phyloP scores from a whole-genome alignment of 2,888 invertebrate genomes.

The Trichopria drosophilae region DNA sequence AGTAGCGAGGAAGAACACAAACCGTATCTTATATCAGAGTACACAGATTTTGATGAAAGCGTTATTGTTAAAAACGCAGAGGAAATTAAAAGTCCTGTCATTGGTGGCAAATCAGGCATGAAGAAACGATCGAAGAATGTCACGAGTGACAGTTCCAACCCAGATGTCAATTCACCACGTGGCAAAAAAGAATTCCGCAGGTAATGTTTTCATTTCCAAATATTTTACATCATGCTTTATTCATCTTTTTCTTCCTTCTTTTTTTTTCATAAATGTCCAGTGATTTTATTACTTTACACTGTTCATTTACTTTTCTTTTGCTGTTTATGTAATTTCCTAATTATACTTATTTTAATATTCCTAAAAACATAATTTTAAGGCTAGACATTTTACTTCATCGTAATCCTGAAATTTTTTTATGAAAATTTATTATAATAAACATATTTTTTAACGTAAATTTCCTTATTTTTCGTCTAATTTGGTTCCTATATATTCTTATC shows the following conservation, averaged over 20 bases:
- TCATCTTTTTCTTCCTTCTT: neutral
- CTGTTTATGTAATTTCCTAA: no score
- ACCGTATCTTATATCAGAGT: slow-evolving; percentile 44
- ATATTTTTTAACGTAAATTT: no score
- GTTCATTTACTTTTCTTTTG: no score
- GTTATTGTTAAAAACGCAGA: slow-evolving; percentile 63
- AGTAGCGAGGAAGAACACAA: slow-evolving; percentile 46
- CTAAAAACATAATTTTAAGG: no score
- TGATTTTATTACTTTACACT: no score
- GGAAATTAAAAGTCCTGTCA: slow-evolving; percentile 63
- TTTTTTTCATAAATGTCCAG: neutral
- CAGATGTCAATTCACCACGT: slow-evolving; percentile 41
- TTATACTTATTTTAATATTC: no score
- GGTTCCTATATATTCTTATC: no score
- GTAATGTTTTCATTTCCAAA: neutral
- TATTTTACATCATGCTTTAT: neutral
- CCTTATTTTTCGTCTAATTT: no score
- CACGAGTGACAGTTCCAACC: slow-evolving; percentile 18
- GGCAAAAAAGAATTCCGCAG: slow-evolving; percentile 10
- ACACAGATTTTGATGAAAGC: slow-evolving; percentile 62
- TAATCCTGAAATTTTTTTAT: no score
- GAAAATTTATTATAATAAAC: no score
- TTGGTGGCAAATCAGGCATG: slow-evolving; percentile 33
- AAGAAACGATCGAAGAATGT: slow-evolving; percentile 24
- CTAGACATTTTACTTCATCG: no score